Conservation (phyloP, 2,888 invertebrate genomes). For the Pseudanteris insignis region DNA sequence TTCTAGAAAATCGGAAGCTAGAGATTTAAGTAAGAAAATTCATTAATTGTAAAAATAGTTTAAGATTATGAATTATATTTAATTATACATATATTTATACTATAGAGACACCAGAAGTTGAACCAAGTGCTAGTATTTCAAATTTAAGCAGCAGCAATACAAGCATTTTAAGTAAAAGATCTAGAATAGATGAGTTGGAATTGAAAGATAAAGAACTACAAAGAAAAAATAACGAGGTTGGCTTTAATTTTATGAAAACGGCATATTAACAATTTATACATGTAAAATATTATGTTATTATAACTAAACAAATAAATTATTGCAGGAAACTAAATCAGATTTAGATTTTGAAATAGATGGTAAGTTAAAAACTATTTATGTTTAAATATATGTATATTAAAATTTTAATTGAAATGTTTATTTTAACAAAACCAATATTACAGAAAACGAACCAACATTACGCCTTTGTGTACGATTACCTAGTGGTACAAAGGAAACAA, state of each 20-base stretch:
- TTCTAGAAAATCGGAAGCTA: conserved; percentile 26
- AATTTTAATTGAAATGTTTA: too few species aligned
- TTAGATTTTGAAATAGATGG: conserved; percentile 16
- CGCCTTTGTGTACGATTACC: conserved; percentile 62
- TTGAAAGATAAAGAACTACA: conserved; percentile 34
- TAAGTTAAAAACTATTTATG: conserved; percentile 4
- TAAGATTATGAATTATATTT: too few species aligned
- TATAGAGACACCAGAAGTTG: conserved; percentile 35
- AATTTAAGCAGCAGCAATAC: conserved; percentile 49
- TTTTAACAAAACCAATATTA: too few species aligned
- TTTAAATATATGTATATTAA: too few species aligned
- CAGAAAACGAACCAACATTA: conserved; percentile 54
- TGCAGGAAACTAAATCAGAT: conserved; percentile 15
- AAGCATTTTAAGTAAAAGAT: conserved; percentile 57
- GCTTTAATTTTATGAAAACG: not conserved
- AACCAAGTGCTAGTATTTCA: conserved; percentile 46
- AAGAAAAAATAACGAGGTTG: conserved; percentile 19
- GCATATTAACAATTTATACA: not conserved
- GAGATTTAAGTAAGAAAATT: conserved; percentile 29
- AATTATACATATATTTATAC: not conserved
- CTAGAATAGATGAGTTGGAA: conserved; percentile 47
- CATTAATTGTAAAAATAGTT: not conserved
- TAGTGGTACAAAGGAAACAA: conserved; percentile 60
- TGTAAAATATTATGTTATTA: too few species aligned
- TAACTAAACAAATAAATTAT: too few species aligned